phyloP scores from a whole-genome alignment of 2,888 invertebrate species.

The Mantis religiosa region DNA sequence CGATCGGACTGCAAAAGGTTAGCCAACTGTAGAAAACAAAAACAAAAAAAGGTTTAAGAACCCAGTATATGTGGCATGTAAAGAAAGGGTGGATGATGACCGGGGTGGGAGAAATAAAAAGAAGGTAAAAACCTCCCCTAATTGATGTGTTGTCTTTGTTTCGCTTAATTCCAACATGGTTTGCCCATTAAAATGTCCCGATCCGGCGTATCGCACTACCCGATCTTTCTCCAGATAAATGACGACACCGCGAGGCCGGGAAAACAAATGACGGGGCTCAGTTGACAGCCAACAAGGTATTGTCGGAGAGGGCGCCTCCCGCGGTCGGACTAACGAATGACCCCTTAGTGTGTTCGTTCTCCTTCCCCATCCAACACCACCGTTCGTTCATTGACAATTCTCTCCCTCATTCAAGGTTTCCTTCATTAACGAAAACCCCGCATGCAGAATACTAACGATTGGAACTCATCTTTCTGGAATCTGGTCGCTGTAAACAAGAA shows the following conservation, averaged over 20 bases:
- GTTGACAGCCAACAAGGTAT: constrained; percentile 34
- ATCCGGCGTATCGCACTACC: constrained; percentile 52
- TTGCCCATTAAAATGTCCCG: constrained; percentile 67
- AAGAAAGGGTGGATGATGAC: background rate
- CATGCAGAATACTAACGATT: background rate
- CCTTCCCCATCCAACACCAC: background rate
- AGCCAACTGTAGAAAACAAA: background rate
- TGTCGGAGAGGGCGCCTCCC: constrained; percentile 28
- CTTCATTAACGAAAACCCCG: background rate
- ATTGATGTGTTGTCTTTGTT: constrained; percentile 67
- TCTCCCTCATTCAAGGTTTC: background rate
- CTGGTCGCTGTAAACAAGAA: background rate
- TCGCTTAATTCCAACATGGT: constrained; percentile 66
- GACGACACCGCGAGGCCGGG: constrained; percentile 28
- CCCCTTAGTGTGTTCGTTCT: background rate
- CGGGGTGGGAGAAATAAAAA: background rate
- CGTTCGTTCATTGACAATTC: background rate
- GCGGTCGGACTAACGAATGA: constrained; percentile 24
- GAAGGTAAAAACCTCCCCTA: constrained; percentile 41
- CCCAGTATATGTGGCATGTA: background rate
- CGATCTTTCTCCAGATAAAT: constrained; percentile 37
- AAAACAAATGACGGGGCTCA: constrained; percentile 19
- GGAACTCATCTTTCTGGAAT: background rate
- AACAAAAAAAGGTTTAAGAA: background rate
- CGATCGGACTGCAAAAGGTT: background rate